A percentile compares a stretch with the other conserved stretches of the same genome.
These are phyloP conservation scores for Melanerpes aurifrons DNA, from an alignment of 2,113 vertebrate genomes.

Conservation along the genomic window DNA sequence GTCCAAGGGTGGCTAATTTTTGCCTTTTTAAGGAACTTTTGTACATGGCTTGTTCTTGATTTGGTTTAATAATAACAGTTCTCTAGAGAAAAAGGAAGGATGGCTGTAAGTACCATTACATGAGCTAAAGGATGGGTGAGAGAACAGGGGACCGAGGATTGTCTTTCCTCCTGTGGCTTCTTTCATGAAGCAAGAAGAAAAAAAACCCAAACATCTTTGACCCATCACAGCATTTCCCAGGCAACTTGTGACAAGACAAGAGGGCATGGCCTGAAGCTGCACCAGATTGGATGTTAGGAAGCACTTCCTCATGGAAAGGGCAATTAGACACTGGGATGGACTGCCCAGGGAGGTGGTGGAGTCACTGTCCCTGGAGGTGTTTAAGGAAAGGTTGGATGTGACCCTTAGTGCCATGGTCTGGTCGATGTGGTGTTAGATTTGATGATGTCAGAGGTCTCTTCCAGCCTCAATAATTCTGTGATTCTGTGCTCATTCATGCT, in stretches of 20 bases:
- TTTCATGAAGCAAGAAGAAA: not conserved
- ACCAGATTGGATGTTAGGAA: too few relatives aligned
- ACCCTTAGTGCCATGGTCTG: too few relatives aligned
- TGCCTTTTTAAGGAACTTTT: constrained; percentile 62
- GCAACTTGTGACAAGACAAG: too few relatives aligned
- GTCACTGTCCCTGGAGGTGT: too few relatives aligned
- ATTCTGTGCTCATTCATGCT: not conserved
- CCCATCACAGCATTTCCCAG: not conserved
- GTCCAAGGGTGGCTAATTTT: constrained; percentile 55
- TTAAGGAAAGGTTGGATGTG: too few relatives aligned
- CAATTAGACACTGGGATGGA: too few relatives aligned
- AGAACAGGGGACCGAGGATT: not conserved
- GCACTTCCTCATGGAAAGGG: too few relatives aligned
- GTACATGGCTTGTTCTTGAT: not conserved
- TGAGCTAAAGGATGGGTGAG: not conserved
- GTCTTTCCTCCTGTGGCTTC: not conserved
- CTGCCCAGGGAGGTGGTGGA: too few relatives aligned
- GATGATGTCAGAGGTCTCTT: too few relatives aligned
- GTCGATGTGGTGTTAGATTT: too few relatives aligned
- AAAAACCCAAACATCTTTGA: not conserved
- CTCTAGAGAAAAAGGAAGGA: not conserved
- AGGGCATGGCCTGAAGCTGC: too few relatives aligned
- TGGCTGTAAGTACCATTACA: not conserved
- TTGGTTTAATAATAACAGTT: not conserved
- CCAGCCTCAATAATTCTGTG: too few relatives aligned